A percentile compares a stretch with the other conserved stretches of the same genome.
These are phyloP conservation scores for Amphibalanus amphitrite DNA, from an alignment of 1,140 invertebrate genomes.

Conservation along the genomic window DNA sequence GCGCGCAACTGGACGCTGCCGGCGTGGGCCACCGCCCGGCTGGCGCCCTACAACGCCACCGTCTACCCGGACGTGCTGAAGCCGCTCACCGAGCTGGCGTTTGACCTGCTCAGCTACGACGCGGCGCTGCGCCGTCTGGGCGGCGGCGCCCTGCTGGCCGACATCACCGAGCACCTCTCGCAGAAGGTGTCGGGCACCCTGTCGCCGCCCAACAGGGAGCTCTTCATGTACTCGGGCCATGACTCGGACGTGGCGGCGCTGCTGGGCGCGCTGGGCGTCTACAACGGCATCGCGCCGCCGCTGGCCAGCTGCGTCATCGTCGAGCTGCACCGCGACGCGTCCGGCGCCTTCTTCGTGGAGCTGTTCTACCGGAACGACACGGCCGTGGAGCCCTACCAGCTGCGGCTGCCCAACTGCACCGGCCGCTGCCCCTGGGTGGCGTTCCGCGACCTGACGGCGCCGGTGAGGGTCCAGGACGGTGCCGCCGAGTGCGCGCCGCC, in stretches of 20 bases:
- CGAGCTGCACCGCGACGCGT: conserved; percentile 38
- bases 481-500: not conserved
- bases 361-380: not conserved
- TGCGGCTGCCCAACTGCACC: not conserved
- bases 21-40: conserved; percentile 8
- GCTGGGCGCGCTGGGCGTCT: conserved; percentile 50
- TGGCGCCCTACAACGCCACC: conserved; percentile 3
- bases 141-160: conserved; percentile 9
- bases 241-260: conserved; percentile 63
- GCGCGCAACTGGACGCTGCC: conserved; percentile 8
- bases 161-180: conserved; percentile 9
- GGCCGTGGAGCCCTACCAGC: not conserved
- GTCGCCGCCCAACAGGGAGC: conserved; percentile 28
- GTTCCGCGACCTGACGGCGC: not conserved
- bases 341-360: not conserved
- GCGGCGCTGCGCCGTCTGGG: conserved; percentile 10
- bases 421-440: not conserved
- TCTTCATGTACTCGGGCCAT: conserved; percentile 60
- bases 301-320: conserved; percentile 52
- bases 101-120: conserved; percentile 9
- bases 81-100: not conserved
- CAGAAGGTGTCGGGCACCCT: conserved; percentile 3
- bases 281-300: conserved; percentile 48
- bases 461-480: not conserved
- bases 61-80: not conserved